phyloP scores from a whole-genome alignment of 2,888 invertebrate genomes.

The Folsomia candida region DNA sequence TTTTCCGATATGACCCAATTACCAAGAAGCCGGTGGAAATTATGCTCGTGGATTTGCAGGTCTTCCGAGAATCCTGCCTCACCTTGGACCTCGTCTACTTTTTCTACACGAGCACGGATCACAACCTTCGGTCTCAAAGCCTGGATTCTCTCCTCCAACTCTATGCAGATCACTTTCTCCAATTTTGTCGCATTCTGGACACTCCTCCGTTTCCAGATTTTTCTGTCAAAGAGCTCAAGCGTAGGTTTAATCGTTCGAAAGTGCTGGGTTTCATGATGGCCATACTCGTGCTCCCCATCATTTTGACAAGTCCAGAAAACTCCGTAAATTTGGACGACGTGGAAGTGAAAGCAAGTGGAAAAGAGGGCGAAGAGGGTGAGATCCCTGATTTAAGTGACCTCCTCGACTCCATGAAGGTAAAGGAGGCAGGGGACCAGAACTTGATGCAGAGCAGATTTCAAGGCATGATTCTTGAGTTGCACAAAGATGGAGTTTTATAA shows the following conservation, averaged over 20 bases:
- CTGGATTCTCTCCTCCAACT: slow-evolving; percentile 19
- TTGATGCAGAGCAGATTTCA: slow-evolving; percentile 14
- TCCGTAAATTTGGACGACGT: slow-evolving; percentile 21
- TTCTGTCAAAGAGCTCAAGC: slow-evolving; percentile 21
- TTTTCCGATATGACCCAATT: slow-evolving; percentile 35
- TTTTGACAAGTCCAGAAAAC: slow-evolving; percentile 12
- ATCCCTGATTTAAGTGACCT: not conserved
- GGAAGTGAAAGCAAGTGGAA: not conserved
- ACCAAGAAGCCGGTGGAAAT: slow-evolving; percentile 21
- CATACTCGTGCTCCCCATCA: slow-evolving; percentile 16
- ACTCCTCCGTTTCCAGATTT: slow-evolving; percentile 18
- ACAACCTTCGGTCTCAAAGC: slow-evolving; percentile 20
- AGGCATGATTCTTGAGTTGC: slow-evolving; percentile 12
- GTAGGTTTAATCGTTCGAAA: slow-evolving; percentile 24
- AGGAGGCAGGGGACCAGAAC: not conserved
- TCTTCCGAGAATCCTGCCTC: slow-evolving; percentile 28
- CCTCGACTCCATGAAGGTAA: not conserved
- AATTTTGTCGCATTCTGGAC: slow-evolving; percentile 25
- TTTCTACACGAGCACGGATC: slow-evolving; percentile 35
- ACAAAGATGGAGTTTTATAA: slow-evolving; percentile 30
- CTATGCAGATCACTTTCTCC: slow-evolving; percentile 24
- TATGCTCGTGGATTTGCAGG: slow-evolving; percentile 43
- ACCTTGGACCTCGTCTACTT: slow-evolving; percentile 38
- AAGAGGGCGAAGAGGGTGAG: not conserved
- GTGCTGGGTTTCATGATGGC: slow-evolving; percentile 24